Percentiles rank a stretch among this genome's conserved stretches.
Conservation (phyloP, 2,113 vertebrate genomes). For the Amblyornis subalaris region DNA sequence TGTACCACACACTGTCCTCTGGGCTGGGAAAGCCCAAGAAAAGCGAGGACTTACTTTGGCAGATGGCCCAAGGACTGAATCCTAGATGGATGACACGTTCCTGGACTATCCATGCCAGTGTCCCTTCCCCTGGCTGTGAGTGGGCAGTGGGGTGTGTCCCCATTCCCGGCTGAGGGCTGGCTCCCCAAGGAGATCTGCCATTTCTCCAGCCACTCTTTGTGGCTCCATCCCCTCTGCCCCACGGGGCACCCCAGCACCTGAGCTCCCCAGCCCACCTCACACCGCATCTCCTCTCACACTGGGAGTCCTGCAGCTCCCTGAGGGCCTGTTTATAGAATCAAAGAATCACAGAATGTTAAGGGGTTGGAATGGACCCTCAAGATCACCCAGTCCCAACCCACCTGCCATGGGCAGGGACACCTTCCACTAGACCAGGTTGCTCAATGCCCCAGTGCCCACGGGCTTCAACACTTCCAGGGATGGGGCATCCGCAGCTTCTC, state of each 20-base stretch:
- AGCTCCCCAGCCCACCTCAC: not conserved
- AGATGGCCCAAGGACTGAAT: not conserved
- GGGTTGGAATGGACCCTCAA: not conserved
- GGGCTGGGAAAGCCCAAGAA: not conserved
- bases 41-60: not conserved
- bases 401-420: not conserved
- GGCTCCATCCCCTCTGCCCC: not conserved
- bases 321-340: not conserved
- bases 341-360: not conserved
- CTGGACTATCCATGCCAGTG: accelerated
- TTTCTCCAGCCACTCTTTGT: not conserved
- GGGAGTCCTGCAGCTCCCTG: not conserved
- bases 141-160: not conserved
- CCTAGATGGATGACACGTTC: accelerated
- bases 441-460: not conserved
- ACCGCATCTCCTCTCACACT: accelerated
- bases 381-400: not conserved
- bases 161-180: not conserved
- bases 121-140: not conserved
- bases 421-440: not conserved
- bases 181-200: not conserved
- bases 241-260: not conserved
- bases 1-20: not conserved
- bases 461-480: not conserved
- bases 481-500: not conserved